Evolutionary conservation across 2,113 vertebrate genomes (phyloP), one percentile per base, ranked within the genome.

Genomic region (Sinosuthora webbiana): DNA sequence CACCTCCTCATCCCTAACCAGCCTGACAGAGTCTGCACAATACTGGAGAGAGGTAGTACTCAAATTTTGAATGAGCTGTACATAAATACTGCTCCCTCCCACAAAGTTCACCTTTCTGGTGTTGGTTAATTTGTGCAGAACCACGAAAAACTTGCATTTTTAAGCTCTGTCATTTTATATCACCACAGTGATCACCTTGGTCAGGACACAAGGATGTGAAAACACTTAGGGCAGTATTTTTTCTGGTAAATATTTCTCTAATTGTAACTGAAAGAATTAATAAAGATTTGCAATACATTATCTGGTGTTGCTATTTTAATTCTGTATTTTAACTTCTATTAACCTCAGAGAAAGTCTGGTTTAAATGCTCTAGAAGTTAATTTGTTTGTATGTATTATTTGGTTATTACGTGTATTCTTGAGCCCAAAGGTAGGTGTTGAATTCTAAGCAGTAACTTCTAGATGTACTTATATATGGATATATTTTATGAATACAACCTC

Each of bases 41-140:
- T 3, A 4, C 1, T 30, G 52, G n/a, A 9, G 11, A 31, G 6
- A 39, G 11, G 20, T 2, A 28, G 15, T 10, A 12, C 16, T 55
- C 30, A 56, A 33, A 52, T 37, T n/a, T 6, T 55, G 39, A 55
- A 21, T 11, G 50, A 73, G 12, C 24, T 76, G 24, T 10, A 25
- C 9, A 1, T 1, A 15, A 3, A 10, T 22, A 7, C 31, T 35
- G 6, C 37, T 39, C 6, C n/a, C 5, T 74, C 55, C 20, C 13
- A 45, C 17, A 65, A 24, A 80, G 10, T 10, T 33, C 18, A 0
- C 9, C 2, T 42, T 8, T 19, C n/a, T n/a, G 24, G 17, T 41
- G 19, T 37, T 59, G 42, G 6, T 5, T 55, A 28, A 33, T 93
- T 39, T 30, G 8, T 31, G 17, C 18, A 68, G 23, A 16, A 50